A percentile compares a stretch with the other conserved stretches of the same genome.
Conservation (phyloP, 2,888 invertebrate species). For the Neoaliturus tenellus region DNA sequence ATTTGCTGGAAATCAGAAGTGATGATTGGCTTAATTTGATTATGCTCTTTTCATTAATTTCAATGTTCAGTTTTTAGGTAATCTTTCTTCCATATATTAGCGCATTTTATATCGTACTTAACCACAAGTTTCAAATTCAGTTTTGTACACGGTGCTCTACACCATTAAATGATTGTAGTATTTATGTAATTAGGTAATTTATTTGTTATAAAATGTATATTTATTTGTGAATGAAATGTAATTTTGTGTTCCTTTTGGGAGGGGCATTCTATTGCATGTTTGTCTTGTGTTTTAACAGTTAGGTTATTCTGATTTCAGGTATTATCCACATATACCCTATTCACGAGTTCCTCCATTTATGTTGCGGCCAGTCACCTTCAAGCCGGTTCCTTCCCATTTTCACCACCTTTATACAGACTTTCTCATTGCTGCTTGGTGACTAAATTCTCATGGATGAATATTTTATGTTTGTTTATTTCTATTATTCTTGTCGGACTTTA, state of each 20-base stretch:
- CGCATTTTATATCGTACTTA: too few relatives aligned
- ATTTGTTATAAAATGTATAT: too few relatives aligned
- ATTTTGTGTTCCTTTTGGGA: neutral
- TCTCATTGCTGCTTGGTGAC: constrained; percentile 27
- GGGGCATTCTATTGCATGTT: neutral
- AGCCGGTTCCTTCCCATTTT: neutral
- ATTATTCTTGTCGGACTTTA: neutral
- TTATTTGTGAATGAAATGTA: neutral
- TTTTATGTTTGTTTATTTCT: neutral
- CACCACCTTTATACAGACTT: neutral
- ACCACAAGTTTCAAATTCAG: too few relatives aligned
- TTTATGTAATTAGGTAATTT: too few relatives aligned
- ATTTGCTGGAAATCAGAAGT: too few relatives aligned
- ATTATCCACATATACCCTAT: constrained; percentile 24
- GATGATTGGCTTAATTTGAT: too few relatives aligned
- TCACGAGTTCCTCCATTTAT: constrained; percentile 16
- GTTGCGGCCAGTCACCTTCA: constrained; percentile 2
- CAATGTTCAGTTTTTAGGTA: too few relatives aligned
- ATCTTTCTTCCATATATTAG: too few relatives aligned
- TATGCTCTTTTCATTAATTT: too few relatives aligned
- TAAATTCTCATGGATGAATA: neutral
- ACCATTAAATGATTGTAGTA: too few relatives aligned
- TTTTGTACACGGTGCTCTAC: too few relatives aligned
- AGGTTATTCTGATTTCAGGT: constrained; percentile 29
- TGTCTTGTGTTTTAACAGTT: constrained; percentile 9